A percentile compares a stretch with the other conserved stretches of the same genome.
Evolutionary conservation across 2,888 invertebrate species (phyloP).

Genomic region (Agrochola macilenta): DNA sequence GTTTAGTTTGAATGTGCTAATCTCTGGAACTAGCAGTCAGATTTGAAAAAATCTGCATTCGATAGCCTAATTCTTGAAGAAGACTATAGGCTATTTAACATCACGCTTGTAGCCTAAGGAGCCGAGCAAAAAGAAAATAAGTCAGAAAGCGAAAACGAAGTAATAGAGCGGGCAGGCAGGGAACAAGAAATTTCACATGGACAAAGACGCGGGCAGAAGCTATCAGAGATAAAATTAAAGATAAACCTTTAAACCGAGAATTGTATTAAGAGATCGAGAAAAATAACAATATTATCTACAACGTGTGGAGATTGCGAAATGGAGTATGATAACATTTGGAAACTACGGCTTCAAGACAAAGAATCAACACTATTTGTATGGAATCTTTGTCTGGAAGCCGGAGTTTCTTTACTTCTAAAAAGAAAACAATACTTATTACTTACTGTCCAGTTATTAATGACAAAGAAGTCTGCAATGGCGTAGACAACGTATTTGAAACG

Average conservation of each 20-base stretch:
- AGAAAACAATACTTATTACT: conserved; percentile 8
- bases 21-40: too few relatives aligned
- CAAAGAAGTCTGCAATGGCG: conserved; percentile 6
- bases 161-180: too few relatives aligned
- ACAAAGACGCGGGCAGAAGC: too few relatives aligned
- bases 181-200: too few relatives aligned
- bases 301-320: conserved; percentile 20
- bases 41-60: too few relatives aligned
- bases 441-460: conserved; percentile 5
- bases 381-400: background rate
- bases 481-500: background rate
- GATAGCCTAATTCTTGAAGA: too few relatives aligned
- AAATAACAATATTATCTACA: conserved; percentile 12
- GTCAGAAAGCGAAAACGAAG: too few relatives aligned
- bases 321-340: background rate
- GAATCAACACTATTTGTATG: background rate
- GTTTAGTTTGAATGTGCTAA: too few relatives aligned
- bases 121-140: too few relatives aligned
- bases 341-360: too few relatives aligned
- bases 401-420: background rate
- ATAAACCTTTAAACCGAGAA: conserved; percentile 28
- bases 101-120: too few relatives aligned
- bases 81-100: too few relatives aligned
- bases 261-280: conserved; percentile 3
- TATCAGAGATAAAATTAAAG: conserved; percentile 47